phyloP scores from a whole-genome alignment of 2,113 vertebrate species.

The Notechis scutatus region DNA sequence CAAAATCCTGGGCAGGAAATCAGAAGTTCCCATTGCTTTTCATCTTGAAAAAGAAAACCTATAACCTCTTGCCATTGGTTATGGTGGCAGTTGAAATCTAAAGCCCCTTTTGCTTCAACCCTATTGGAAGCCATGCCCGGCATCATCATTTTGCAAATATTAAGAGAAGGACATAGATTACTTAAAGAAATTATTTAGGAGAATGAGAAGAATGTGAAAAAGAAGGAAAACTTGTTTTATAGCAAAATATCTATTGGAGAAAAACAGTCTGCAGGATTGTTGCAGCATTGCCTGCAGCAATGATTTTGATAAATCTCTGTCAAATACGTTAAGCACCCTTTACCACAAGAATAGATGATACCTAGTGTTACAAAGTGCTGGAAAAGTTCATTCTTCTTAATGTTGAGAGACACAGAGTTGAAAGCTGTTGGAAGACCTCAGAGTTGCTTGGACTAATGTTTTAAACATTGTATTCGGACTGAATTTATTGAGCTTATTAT shows the following conservation, averaged over 20 bases:
- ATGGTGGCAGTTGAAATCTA: not conserved
- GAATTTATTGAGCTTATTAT: not conserved
- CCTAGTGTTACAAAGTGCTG: not conserved
- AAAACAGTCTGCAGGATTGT: not conserved
- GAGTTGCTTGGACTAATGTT: slow-evolving; percentile 12
- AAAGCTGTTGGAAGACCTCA: slow-evolving; percentile 12
- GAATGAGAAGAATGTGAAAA: slow-evolving; percentile 17
- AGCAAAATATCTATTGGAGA: slow-evolving; percentile 40
- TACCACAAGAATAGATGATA: not conserved
- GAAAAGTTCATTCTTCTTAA: slow-evolving; percentile 8
- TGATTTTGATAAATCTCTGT: not conserved
- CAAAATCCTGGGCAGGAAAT: not conserved
- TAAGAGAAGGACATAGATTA: not conserved
- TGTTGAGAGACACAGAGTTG: slow-evolving; percentile 8
- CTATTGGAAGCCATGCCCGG: not conserved
- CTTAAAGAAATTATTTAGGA: not conserved
- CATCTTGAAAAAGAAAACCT: not conserved
- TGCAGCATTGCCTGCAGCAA: not conserved
- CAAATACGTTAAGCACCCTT: slow-evolving; percentile 13
- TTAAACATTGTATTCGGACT: slow-evolving; percentile 6
- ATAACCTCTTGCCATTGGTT: not conserved
- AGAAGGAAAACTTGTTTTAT: slow-evolving; percentile 34
- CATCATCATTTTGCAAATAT: not conserved
- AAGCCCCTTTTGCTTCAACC: not conserved
- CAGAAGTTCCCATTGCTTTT: not conserved